phyloP scores from a whole-genome alignment of 2,113 vertebrate genomes.

The Euleptes europaea region DNA sequence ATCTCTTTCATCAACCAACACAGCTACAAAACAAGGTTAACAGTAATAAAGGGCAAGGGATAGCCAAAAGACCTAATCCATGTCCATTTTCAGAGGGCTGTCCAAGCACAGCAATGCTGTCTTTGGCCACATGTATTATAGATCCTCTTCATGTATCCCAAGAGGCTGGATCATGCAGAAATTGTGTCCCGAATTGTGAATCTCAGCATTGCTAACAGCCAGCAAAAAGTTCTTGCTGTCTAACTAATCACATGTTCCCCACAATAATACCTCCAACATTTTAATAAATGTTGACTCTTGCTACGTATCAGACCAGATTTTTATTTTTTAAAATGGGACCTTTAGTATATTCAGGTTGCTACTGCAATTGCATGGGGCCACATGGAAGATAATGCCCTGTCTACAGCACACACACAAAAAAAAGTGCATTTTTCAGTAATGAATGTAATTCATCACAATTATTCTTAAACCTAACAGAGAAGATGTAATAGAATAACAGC shows the following conservation, averaged over 20 bases:
- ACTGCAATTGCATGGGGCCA: constrained; percentile 47
- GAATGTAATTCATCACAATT: constrained; percentile 46
- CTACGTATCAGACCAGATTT: constrained; percentile 30
- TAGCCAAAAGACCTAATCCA: constrained; percentile 40
- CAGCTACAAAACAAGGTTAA: constrained; percentile 54
- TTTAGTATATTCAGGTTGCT: constrained; percentile 38
- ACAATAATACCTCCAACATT: not conserved
- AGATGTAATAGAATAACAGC: constrained; percentile 40
- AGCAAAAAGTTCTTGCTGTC: constrained; percentile 14
- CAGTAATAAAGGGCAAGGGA: constrained; percentile 41
- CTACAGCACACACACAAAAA: constrained; percentile 49
- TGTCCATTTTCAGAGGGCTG: constrained; percentile 47
- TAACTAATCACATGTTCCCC: constrained; percentile 34
- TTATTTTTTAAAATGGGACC: constrained; percentile 42
- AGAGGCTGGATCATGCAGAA: constrained; percentile 61
- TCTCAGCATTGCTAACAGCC: constrained; percentile 26
- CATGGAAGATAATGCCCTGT: constrained; percentile 49
- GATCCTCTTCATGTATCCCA: constrained; percentile 63
- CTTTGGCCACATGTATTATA: constrained; percentile 59
- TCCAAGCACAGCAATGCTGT: constrained; percentile 46
- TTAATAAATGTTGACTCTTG: not conserved
- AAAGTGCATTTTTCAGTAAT: constrained; percentile 45
- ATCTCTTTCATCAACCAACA: constrained; percentile 39
- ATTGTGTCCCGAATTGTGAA: constrained; percentile 46
- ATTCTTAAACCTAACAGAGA: constrained; percentile 49